A percentile compares a stretch with the other conserved stretches of the same genome.
Conservation (phyloP, 2,113 vertebrate genomes). For the Equus quagga region DNA sequence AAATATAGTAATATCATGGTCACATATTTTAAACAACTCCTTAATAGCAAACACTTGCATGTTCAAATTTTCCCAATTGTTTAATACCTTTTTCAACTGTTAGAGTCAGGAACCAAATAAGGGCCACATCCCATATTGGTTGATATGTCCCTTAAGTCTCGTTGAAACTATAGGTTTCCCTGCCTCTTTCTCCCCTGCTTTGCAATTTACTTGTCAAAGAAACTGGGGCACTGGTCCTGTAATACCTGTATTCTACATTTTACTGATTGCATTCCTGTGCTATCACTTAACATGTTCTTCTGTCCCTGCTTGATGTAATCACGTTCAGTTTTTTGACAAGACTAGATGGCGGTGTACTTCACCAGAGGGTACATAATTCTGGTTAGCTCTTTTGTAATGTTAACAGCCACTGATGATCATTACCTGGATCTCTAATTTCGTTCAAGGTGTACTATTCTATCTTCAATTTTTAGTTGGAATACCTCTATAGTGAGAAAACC, state of each 20-base stretch:
- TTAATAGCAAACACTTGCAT: not conserved
- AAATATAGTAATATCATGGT: not conserved
- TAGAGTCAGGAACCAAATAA: constrained; percentile 2
- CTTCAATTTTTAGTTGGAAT: not conserved
- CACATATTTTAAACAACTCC: not conserved
- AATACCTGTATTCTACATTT: not conserved
- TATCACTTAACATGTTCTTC: not conserved
- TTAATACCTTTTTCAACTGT: not conserved
- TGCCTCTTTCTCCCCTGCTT: not conserved
- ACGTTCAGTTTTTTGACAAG: not conserved
- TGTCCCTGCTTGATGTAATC: not conserved
- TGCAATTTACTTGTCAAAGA: constrained; percentile 7
- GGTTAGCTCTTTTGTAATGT: not conserved
- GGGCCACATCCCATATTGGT: not conserved
- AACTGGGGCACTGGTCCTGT: not conserved
- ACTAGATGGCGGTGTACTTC: not conserved
- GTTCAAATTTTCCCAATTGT: not conserved
- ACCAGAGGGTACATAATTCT: not conserved
- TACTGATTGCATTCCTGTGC: not conserved
- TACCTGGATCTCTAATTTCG: not conserved
- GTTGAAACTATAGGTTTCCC: not conserved
- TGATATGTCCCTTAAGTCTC: not conserved
- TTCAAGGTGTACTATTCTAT: not conserved
- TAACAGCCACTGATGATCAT: not conserved
- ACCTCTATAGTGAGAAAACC: not conserved